Conservation (phyloP, 2,888 invertebrate genomes). For the Merodon equestris region DNA sequence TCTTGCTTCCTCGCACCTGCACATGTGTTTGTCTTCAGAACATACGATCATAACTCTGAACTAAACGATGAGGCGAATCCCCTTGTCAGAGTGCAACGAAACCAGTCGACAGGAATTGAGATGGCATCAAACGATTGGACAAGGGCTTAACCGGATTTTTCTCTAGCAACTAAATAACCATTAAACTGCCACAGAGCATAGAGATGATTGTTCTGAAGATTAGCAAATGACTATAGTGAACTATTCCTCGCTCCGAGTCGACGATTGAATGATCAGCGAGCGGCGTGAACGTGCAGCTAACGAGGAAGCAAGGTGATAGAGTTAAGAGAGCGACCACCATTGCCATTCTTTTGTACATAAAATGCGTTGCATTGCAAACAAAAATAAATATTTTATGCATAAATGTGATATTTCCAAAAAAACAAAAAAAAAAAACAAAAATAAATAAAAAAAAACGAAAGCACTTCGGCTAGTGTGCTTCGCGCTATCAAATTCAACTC, state of each 20-base stretch:
- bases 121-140: slow-evolving; percentile 26
- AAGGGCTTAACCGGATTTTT: slow-evolving; percentile 14
- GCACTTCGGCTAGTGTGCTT: slow-evolving; percentile 63
- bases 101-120: not conserved
- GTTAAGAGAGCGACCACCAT: slow-evolving; percentile 61
- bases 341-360: slow-evolving; percentile 68
- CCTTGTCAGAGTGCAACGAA: no score
- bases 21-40: not conserved
- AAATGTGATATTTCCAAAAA: slow-evolving; percentile 64
- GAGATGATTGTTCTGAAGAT: slow-evolving; percentile 46
- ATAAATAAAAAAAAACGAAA: slow-evolving; percentile 33
- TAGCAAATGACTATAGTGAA: no score
- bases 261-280: no score
- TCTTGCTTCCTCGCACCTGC: slow-evolving; percentile 37
- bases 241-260: no score
- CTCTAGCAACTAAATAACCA: slow-evolving; percentile 63
- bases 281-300: no score
- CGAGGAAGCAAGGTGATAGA: slow-evolving; percentile 20
- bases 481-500: slow-evolving; percentile 39
- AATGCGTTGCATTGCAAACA: slow-evolving; percentile 60
- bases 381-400: slow-evolving; percentile 54
- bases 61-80: no score
- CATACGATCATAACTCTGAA: not conserved
- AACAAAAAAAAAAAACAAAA: slow-evolving; percentile 28
- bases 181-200: slow-evolving; percentile 63